Evolutionary conservation across 2,888 invertebrate species (phyloP), one percentile per base, ranked within the genome.

Genomic region (Ashinkailepas kermadecensis): DNA sequence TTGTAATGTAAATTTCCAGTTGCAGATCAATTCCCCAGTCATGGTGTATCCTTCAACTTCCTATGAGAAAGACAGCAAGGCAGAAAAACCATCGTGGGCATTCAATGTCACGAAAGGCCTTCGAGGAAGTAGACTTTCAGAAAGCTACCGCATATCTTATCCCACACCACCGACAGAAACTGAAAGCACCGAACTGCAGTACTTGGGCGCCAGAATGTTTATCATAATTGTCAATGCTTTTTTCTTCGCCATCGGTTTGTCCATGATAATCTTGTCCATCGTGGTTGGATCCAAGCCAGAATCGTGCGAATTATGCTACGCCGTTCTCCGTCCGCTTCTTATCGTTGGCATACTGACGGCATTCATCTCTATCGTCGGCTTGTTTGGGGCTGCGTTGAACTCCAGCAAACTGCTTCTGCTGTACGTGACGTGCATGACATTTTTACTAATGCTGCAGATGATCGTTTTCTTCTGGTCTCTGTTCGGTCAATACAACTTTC

Each of bases 391-490:
- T 9, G 54, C 21, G 18, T 56, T 12, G 8, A 74, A 74, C 21
- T 74, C 74, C 21, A n/a, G 56, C 56, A 74, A 21, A 39, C 15
- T 74, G 10, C n/a, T 74, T 7, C 74, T 74, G 18, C 54, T 56
- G 21, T 74, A 56, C 74, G 74, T 74, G 13, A 74, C 74, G 9
- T 74, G 54, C 54, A 21, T 74, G 11, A 23, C 74, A 21, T 74
- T 74, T 18, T 10, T 74, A 10, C 54, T 74, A 10, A 74, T 74
- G 74, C 21, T 74, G 21, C 74, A 74, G 18, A 56, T 74, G 56
- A 54, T 74, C 54, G 54, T 56, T 9, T 74, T 74, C 74, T 74
- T 74, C 56, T 74, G 74, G 74, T 56, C 74, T 10, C 21, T 74
- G 56, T 74, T 56, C 11, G 74, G 74, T 8, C 74, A 56, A 18